Evolutionary conservation across 2,888 invertebrate genomes (phyloP).

Genomic region (Polydrusus tereticollis): DNA sequence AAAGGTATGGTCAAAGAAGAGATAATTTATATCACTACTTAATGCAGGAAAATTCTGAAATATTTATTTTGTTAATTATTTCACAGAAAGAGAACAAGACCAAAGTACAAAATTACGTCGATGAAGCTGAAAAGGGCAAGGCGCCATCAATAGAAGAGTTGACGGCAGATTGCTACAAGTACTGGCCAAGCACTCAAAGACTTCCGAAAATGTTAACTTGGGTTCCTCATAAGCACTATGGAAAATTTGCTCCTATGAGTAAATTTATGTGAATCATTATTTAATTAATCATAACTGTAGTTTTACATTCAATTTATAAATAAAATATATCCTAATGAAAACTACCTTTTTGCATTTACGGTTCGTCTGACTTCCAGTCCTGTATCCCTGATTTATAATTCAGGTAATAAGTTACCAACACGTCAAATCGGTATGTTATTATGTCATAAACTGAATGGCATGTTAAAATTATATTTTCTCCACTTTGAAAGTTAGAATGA

Average conservation of each 20-base stretch:
- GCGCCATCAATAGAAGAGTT: constrained; percentile 44
- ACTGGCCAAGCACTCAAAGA: constrained; percentile 30
- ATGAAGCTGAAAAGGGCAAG: constrained; percentile 41
- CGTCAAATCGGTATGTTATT: too few species aligned
- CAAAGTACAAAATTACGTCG: constrained; percentile 69
- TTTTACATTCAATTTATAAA: too few species aligned
- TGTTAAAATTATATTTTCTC: background rate
- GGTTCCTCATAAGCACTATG: constrained; percentile 28
- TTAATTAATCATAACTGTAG: too few species aligned
- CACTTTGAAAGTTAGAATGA: background rate
- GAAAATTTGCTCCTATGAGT: background rate
- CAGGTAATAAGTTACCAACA: too few species aligned
- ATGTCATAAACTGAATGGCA: too few species aligned
- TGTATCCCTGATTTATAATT: too few species aligned
- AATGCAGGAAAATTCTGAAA: background rate
- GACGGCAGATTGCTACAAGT: constrained; percentile 47
- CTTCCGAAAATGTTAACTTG: constrained; percentile 30
- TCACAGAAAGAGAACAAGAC: constrained; percentile 75
- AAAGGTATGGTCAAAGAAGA: too few species aligned
- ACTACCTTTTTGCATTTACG: too few species aligned
- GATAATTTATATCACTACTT: too few species aligned
- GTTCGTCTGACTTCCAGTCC: too few species aligned
- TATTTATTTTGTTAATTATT: background rate
- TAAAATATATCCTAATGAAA: too few species aligned
- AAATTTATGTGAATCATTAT: background rate